Base-by-base conservation (phyloP, 2,888 invertebrate species). In the Eristalinus aeneus region DNA sequence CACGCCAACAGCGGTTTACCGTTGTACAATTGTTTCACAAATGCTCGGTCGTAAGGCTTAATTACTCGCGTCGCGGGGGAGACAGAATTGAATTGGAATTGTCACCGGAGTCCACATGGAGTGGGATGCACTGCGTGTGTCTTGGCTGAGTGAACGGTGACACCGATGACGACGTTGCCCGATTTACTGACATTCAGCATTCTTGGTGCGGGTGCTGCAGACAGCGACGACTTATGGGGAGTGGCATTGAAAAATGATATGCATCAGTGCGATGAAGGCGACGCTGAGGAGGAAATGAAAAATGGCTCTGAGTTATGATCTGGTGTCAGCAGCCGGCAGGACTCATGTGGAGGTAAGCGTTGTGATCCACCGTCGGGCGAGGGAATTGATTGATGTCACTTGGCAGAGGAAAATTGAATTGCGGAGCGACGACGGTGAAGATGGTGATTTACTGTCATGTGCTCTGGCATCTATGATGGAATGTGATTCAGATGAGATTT, bases 231-330 rank as follows among this genome's bases (percentile, higher is more conserved):
- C 64, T 64, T 56, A 56, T 36, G 60, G 27, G 27, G 8, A 65
- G 71, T 84, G 65, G 12, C 36, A 67, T 63, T 79, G 84, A 79
- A 75, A 79, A 75, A 84, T 84, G 71, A 53, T 75, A 75, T 79
- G 61, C 79, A 72, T 79, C 84, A 79, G 61, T n/a, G 64, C 8
- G 16, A 8, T 8, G 16, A 16, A 16, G 16, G n/a, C n/a, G 39
- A 0, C 8, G 12, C 23, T 27, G 67, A 74, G 69, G 32, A 72
- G 53, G 32, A 58, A 75, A 75, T 84, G 80, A 84, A 71, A 84
- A 84, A 84, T 84, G 61, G 67, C 75, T 75, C 58, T 79, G 75
- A 80, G 67, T 80, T 84, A 84, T 84, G 84, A 84, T 84, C 75
- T 46, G 9, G 72, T 75, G 84, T 84, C 84, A 71, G 75, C 84